Evolutionary conservation across 2,888 invertebrate species (phyloP).

Genomic region (Drosophila niveifrons): DNA sequence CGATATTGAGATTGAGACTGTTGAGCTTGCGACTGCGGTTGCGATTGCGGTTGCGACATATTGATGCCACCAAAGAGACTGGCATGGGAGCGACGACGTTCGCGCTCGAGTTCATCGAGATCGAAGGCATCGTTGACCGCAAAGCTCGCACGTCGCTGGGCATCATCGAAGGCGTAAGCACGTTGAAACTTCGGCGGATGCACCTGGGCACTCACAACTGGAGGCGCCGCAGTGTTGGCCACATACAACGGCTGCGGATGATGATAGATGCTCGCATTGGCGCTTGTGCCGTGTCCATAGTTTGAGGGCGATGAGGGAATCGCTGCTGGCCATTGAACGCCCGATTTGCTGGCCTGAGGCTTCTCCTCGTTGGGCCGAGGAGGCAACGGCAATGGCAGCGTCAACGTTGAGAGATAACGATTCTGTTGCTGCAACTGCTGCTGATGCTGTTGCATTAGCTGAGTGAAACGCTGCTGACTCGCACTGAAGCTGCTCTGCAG

Average conservation of each 20-base stretch:
- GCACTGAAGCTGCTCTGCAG: slow-evolving; percentile 62
- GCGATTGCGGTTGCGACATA: slow-evolving; percentile 20
- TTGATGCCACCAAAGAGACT: slow-evolving; percentile 76
- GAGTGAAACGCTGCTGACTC: slow-evolving; percentile 64
- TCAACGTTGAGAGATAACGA: slow-evolving; percentile 69
- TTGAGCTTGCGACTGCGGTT: neutral
- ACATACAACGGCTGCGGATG: slow-evolving; percentile 67
- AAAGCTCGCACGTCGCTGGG: slow-evolving; percentile 71
- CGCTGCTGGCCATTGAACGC: slow-evolving; percentile 84
- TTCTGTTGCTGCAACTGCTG: slow-evolving; percentile 66
- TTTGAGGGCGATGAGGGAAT: slow-evolving; percentile 85
- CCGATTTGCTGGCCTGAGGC: neutral
- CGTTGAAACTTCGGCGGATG: slow-evolving; percentile 79
- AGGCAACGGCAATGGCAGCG: slow-evolving; percentile 43
- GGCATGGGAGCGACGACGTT: slow-evolving; percentile 85
- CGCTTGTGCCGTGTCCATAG: slow-evolving; percentile 65
- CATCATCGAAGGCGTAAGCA: slow-evolving; percentile 81
- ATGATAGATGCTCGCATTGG: slow-evolving; percentile 53
- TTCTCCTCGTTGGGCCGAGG: slow-evolving; percentile 11
- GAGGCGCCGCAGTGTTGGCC: slow-evolving; percentile 7
- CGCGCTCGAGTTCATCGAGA: slow-evolving; percentile 84
- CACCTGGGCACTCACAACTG: neutral
- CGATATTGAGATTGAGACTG: slow-evolving; percentile 19
- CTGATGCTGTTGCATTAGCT: slow-evolving; percentile 60
- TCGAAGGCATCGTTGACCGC: slow-evolving; percentile 81